phyloP scores from a whole-genome alignment of 2,113 vertebrate genomes.

The Xiphias gladius region DNA sequence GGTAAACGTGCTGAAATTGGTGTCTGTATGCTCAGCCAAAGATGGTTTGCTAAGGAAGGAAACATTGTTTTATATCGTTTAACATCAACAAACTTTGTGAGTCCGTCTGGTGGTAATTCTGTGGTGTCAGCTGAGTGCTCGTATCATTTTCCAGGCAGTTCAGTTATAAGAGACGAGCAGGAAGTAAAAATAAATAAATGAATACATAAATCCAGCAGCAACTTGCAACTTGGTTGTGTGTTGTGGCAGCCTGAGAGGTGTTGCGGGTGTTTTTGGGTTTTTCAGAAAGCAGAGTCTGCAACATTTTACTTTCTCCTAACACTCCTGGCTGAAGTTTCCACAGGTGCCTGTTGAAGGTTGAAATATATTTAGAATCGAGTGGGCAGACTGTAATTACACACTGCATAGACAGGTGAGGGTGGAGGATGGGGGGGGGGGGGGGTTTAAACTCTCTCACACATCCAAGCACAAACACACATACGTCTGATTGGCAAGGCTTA shows the following conservation, averaged over 20 bases:
- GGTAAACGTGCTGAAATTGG: no score
- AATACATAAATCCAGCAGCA: background rate
- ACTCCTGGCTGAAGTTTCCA: constrained; percentile 50
- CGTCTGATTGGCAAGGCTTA: constrained; percentile 76
- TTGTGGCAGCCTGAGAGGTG: constrained; percentile 39
- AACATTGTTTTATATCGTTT: no score
- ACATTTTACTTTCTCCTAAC: constrained; percentile 24
- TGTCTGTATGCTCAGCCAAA: no score
- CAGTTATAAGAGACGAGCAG: background rate
- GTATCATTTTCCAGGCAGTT: no score
- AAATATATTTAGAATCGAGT: constrained; percentile 81
- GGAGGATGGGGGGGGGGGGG: background rate
- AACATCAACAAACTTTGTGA: no score
- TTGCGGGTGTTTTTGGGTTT: background rate
- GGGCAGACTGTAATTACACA: constrained; percentile 82
- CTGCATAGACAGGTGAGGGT: constrained; percentile 61
- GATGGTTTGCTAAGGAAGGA: no score
- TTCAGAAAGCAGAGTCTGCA: constrained; percentile 25
- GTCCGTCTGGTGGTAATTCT: no score
- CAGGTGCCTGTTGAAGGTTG: constrained; percentile 61
- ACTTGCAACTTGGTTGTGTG: constrained; percentile 20
- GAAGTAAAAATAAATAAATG: background rate
- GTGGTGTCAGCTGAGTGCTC: no score
- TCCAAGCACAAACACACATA: background rate
- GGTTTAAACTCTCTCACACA: constrained; percentile 40